Evolutionary conservation across 2,888 invertebrate genomes (phyloP).

Genomic region (Ophion slaviceki): DNA sequence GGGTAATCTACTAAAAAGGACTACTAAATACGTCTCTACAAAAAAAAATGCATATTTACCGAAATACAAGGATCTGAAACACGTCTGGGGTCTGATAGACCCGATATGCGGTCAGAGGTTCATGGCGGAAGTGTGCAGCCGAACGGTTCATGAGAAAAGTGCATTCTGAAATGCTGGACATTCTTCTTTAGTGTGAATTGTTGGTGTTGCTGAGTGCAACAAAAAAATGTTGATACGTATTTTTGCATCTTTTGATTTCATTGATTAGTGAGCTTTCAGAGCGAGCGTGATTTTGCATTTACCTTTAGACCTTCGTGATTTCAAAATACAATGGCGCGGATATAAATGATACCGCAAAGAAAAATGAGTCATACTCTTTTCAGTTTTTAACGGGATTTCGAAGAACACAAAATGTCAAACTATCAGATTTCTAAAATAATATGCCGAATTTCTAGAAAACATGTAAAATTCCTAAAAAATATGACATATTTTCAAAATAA

Average conservation of each 20-base stretch:
- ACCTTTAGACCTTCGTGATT: not conserved
- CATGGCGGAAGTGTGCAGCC: too few species aligned
- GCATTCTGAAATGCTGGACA: not conserved
- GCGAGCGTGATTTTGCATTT: not conserved
- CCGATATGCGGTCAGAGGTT: too few species aligned
- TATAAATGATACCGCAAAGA: not conserved
- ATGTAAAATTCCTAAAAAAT: too few species aligned
- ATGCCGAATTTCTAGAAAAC: not conserved
- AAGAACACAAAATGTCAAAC: not conserved
- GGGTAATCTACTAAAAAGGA: too few species aligned
- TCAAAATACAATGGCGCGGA: not conserved
- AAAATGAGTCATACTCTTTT: not conserved
- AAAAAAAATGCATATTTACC: too few species aligned
- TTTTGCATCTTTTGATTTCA: not conserved
- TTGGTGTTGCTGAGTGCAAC: not conserved
- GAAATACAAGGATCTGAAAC: too few species aligned
- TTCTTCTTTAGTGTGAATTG: not conserved
- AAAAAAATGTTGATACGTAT: not conserved
- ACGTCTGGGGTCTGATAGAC: too few species aligned
- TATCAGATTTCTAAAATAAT: not conserved
- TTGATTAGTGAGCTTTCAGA: not conserved
- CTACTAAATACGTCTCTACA: too few species aligned
- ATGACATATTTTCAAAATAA: too few species aligned
- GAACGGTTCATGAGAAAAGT: too few species aligned
- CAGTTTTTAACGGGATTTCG: not conserved